Base-by-base conservation (phyloP, 1,140 invertebrate genomes). In the Drosophila lowei region DNA sequence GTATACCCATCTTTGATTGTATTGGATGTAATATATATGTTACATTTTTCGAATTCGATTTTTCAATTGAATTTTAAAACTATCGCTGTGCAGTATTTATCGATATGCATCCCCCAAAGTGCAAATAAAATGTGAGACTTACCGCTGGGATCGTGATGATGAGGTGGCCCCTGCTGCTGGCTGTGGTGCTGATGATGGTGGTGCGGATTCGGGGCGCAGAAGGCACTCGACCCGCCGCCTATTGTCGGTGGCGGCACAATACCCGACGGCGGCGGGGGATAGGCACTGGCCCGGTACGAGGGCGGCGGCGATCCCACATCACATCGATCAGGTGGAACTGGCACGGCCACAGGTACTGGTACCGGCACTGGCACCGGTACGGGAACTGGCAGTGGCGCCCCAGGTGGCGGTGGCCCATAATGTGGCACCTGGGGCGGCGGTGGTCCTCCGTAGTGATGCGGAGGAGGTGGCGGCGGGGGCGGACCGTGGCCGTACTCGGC, bases 111-210 rank as follows among this genome's bases (percentile, higher is more conserved):
- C 30, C 3, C 3, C 30, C 30, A 8, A 23, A 0, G 18, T 9
- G 15, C n/a, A 52, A 41, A 21, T 7, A 13, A 9, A 23, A 43
- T 13, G 43, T 5, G 28, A 7, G 3, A 75, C 83, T 91, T 63
- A 91, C 90, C 90, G 70, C 84, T 90, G 52, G 88, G 72, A 79
- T 91, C 90, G 23, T 91, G 86, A 66, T 90, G 89, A 66, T 90
- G 89, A 6, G 78, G 79, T n/a, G 61, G 67, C 38, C 59, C 43
- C 52, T 70, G 72, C 49, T 71, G 76, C 30, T 68, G 76, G 13
- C 43, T 58, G n/a, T 70, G 80, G n/a, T 89, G 89, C 49, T 86
- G 89, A 11, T 90, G 85, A 25, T 91, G 90, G 63, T 86, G 83
- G 59, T 83, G 86, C 5, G 77, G 73, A 68, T 81, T 90, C 4